These are phyloP conservation scores for Drosophila percnosoma DNA, from an alignment of 2,888 invertebrate species.

Conservation along the genomic window DNA sequence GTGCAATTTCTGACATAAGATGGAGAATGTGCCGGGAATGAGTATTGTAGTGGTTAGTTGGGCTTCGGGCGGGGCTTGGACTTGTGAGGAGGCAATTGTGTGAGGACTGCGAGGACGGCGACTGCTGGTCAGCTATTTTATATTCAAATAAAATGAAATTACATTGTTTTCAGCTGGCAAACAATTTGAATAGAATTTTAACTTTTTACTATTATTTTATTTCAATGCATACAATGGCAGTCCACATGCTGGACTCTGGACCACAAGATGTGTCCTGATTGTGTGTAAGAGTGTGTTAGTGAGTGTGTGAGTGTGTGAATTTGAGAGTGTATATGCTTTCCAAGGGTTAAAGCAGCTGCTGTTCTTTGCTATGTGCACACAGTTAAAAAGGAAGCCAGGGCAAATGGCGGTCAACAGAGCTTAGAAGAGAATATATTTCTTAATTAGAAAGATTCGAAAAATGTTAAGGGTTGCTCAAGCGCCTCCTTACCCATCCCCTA, in stretches of 20 bases:
- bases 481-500: not conserved
- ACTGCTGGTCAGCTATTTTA: slow-evolving; percentile 67
- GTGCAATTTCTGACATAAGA: slow-evolving; percentile 75
- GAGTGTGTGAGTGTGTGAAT: slow-evolving; percentile 15
- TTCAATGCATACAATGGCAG: slow-evolving; percentile 73
- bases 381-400: slow-evolving; percentile 30
- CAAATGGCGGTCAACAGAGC: slow-evolving; percentile 60
- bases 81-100: slow-evolving; percentile 9
- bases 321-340: slow-evolving; percentile 13
- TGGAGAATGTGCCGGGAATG: slow-evolving; percentile 61
- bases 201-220: slow-evolving; percentile 83
- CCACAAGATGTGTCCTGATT: slow-evolving; percentile 53
- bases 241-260: slow-evolving; percentile 49
- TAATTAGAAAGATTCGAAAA: slow-evolving; percentile 77
- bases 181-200: slow-evolving; percentile 83
- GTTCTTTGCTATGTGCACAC: slow-evolving; percentile 39
- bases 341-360: slow-evolving; percentile 63
- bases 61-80: not conserved
- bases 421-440: slow-evolving; percentile 71
- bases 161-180: slow-evolving; percentile 82
- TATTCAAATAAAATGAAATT: slow-evolving; percentile 83
- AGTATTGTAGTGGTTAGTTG: slow-evolving; percentile 46
- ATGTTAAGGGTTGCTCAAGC: slow-evolving; percentile 60
- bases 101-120: slow-evolving; percentile 35
- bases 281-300: slow-evolving; percentile 12